phyloP scores from a whole-genome alignment of 2,797 vertebrate genomes.

The Syngnathus acus region DNA sequence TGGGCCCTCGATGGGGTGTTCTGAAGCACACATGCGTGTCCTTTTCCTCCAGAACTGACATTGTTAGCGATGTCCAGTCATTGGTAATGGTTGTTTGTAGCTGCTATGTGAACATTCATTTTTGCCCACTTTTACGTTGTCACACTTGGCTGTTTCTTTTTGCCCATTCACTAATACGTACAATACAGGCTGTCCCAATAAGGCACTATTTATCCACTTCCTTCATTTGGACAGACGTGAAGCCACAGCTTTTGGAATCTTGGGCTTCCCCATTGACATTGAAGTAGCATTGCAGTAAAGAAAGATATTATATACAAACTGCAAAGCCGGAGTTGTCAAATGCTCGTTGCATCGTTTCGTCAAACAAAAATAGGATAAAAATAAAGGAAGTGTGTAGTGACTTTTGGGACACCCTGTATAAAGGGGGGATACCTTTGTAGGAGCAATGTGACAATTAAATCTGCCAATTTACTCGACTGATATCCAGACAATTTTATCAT shows the following conservation, averaged over 20 bases:
- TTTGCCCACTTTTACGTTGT: slow-evolving; percentile 48
- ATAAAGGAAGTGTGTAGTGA: background rate
- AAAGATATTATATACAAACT: background rate
- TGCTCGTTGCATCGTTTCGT: background rate
- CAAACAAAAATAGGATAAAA: background rate
- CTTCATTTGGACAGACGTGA: background rate
- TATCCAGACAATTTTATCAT: slow-evolving; percentile 44
- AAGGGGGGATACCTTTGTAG: slow-evolving; percentile 5
- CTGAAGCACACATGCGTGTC: slow-evolving; percentile 35
- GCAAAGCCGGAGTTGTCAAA: background rate
- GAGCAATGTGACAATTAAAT: slow-evolving; percentile 32
- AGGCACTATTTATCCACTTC: background rate
- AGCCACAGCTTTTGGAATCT: background rate
- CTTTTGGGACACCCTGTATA: background rate
- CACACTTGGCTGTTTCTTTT: slow-evolving; percentile 37
- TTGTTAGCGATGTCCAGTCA: slow-evolving; percentile 55
- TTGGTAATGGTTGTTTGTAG: slow-evolving; percentile 64
- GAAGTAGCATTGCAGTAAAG: background rate
- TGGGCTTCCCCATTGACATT: background rate
- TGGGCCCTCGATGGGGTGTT: slow-evolving; percentile 30
- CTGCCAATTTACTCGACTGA: slow-evolving; percentile 39
- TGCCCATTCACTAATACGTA: slow-evolving; percentile 45
- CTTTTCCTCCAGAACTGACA: slow-evolving; percentile 49
- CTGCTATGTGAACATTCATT: slow-evolving; percentile 65
- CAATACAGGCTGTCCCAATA: background rate